phyloP scores from a whole-genome alignment of 2,888 invertebrate genomes.

The Stenoptilia bipunctidactyla region DNA sequence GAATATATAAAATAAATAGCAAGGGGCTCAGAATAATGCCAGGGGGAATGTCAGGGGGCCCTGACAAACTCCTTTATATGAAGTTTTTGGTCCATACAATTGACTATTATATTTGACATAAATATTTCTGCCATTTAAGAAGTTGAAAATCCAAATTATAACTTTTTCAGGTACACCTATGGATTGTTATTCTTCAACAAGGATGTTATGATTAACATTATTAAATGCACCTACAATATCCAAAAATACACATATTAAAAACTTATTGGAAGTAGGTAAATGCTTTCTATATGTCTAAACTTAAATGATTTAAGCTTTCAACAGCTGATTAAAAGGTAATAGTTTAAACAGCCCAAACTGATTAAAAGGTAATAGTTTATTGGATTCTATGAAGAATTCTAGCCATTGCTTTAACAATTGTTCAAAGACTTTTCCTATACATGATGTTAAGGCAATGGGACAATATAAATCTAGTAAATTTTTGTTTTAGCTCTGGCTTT shows the following conservation, averaged over 20 bases:
- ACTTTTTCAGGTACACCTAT: too few species aligned
- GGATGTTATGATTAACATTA: conserved; percentile 6
- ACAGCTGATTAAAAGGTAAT: conserved; percentile 5
- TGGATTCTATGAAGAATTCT: too few species aligned
- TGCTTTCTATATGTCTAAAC: not conserved
- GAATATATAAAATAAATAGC: conserved; percentile 12
- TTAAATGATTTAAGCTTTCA: conserved; percentile 6
- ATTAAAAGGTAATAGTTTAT: too few species aligned
- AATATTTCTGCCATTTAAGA: conserved; percentile 6
- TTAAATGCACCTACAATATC: conserved; percentile 9
- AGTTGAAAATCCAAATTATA: too few species aligned
- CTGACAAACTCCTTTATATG: conserved; percentile 12
- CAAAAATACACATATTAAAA: conserved; percentile 8
- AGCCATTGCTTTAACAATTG: conserved; percentile 6
- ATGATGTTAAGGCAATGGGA: conserved; percentile 12
- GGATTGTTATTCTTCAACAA: not conserved
- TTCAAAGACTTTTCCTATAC: conserved; percentile 12
- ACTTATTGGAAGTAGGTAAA: not conserved
- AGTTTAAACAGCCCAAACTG: not conserved
- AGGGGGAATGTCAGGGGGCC: too few species aligned
- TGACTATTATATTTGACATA: conserved; percentile 10
- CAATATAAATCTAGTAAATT: conserved; percentile 8
- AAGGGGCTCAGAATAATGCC: conserved; percentile 10
- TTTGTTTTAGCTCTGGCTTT: conserved; percentile 7
- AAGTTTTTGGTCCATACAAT: conserved; percentile 8